A percentile compares a stretch with the other conserved stretches of the same genome.
phyloP scores from a whole-genome alignment of 2,797 vertebrate genomes.

The Macroramphosus scolopax region DNA sequence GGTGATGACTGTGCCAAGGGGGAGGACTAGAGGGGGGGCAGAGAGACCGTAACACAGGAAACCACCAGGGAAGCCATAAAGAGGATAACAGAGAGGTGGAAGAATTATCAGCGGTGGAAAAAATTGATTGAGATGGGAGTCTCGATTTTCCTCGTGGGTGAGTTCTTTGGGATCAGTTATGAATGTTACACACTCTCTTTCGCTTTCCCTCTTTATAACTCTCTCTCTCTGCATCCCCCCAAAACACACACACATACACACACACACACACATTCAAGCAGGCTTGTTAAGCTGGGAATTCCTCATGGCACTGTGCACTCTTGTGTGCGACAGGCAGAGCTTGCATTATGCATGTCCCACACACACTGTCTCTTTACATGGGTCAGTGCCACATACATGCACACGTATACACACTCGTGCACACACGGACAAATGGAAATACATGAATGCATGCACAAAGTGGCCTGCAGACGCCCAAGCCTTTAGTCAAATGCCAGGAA shows the following conservation, averaged over 20 bases:
- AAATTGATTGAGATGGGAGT: conserved; percentile 16
- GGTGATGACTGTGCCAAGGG: not conserved
- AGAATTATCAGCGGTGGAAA: conserved; percentile 21
- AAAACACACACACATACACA: conserved; percentile 18
- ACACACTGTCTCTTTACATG: conserved; percentile 63
- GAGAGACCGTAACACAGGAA: conserved; percentile 2
- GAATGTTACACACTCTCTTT: conserved; percentile 27
- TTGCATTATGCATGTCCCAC: conserved; percentile 72
- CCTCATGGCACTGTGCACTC: conserved; percentile 50
- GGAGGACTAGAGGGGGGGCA: not conserved
- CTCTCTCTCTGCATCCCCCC: not conserved
- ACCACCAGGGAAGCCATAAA: conserved; percentile 3
- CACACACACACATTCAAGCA: conserved; percentile 28
- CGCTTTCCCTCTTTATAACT: conserved; percentile 9
- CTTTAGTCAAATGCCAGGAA: conserved; percentile 68
- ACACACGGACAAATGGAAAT: conserved; percentile 29
- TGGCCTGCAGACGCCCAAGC: conserved; percentile 55
- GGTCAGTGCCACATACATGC: conserved; percentile 58
- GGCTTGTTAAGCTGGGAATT: conserved; percentile 60
- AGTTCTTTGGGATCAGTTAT: conserved; percentile 36
- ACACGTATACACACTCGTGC: conserved; percentile 7
- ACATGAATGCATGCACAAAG: conserved; percentile 35
- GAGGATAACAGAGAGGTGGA: conserved; percentile 4
- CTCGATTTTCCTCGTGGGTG: conserved; percentile 27
- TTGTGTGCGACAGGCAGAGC: conserved; percentile 51